Conservation (phyloP, 2,888 invertebrate genomes). For the Drosophila pegasa region DNA sequence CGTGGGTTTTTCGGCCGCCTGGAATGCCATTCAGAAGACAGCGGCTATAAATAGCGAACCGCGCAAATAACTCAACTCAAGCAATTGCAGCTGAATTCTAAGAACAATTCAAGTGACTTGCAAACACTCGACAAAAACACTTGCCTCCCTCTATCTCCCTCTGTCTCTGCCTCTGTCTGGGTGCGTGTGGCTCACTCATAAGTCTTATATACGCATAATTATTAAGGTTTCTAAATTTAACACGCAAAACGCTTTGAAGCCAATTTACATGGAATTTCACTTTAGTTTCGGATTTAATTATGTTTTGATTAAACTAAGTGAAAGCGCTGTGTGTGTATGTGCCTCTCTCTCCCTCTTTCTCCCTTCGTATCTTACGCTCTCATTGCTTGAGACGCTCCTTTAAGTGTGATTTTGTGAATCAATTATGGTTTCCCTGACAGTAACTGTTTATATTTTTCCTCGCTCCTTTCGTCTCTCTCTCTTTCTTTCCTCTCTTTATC, state of each 20-base stretch:
- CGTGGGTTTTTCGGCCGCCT: constrained; percentile 43
- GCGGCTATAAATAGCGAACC: constrained; percentile 62
- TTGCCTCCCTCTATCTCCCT: not conserved
- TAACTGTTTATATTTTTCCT: not conserved
- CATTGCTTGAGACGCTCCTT: not conserved
- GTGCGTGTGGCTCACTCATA: constrained; percentile 3
- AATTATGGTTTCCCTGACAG: no score
- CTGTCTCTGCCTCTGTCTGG: not conserved
- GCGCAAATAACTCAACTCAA: constrained; percentile 44
- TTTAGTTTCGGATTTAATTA: constrained; percentile 6
- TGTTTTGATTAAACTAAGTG: constrained; percentile 7
- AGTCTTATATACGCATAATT: constrained; percentile 25
- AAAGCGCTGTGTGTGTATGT: not conserved
- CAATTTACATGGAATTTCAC: constrained; percentile 22
- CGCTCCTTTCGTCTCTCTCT: not conserved
- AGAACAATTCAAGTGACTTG: constrained; percentile 46
- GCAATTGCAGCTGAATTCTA: constrained; percentile 53
- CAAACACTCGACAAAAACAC: constrained; percentile 31
- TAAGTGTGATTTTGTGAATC: no score
- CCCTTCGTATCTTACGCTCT: not conserved
- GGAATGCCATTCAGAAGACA: constrained; percentile 69
- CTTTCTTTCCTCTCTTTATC: not conserved
- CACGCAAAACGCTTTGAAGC: constrained; percentile 23
- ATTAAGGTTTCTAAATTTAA: constrained; percentile 32
- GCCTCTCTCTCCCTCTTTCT: not conserved